These are phyloP conservation scores for Channallabes apus DNA, from an alignment of 2,797 vertebrate species.

Conservation along the genomic window DNA sequence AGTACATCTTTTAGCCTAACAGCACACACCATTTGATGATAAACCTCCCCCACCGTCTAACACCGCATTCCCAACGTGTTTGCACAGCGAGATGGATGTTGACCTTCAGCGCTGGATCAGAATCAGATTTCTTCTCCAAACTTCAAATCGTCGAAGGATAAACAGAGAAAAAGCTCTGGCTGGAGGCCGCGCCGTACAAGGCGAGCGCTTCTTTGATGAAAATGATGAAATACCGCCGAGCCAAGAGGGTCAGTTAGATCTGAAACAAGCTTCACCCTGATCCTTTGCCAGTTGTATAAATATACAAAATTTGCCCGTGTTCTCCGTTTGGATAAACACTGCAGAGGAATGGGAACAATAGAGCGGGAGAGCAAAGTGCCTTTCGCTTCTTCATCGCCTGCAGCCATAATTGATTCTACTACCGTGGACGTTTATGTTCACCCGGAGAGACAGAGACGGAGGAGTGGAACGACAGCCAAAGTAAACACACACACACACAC, in stretches of 20 bases:
- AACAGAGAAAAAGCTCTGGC: slow-evolving; percentile 32
- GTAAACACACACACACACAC: slow-evolving; percentile 51
- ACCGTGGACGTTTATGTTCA: slow-evolving; percentile 33
- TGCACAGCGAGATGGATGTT: slow-evolving; percentile 39
- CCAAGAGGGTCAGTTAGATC: slow-evolving; percentile 27
- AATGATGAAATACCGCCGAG: slow-evolving; percentile 28
- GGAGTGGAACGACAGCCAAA: slow-evolving; percentile 21
- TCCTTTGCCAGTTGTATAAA: slow-evolving; percentile 28
- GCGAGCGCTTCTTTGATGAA: slow-evolving; percentile 28
- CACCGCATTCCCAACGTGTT: slow-evolving; percentile 31
- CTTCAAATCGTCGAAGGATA: slow-evolving; percentile 19
- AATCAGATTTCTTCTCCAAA: slow-evolving; percentile 40
- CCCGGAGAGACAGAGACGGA: slow-evolving; percentile 34
- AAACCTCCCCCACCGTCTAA: slow-evolving; percentile 11
- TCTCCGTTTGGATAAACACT: slow-evolving; percentile 34
- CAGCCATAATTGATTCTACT: slow-evolving; percentile 46
- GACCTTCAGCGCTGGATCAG: slow-evolving; percentile 36
- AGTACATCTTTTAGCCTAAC: slow-evolving; percentile 15
- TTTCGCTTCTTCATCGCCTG: slow-evolving; percentile 14
- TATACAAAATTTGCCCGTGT: slow-evolving; percentile 39
- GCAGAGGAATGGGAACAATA: neutral
- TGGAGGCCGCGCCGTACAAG: slow-evolving; percentile 17
- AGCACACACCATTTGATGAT: slow-evolving; percentile 7
- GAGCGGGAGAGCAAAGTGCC: slow-evolving; percentile 19
- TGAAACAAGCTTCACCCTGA: slow-evolving; percentile 25